Evolutionary conservation across 2,113 vertebrate species (phyloP).

Genomic region (Panthera uncia): DNA sequence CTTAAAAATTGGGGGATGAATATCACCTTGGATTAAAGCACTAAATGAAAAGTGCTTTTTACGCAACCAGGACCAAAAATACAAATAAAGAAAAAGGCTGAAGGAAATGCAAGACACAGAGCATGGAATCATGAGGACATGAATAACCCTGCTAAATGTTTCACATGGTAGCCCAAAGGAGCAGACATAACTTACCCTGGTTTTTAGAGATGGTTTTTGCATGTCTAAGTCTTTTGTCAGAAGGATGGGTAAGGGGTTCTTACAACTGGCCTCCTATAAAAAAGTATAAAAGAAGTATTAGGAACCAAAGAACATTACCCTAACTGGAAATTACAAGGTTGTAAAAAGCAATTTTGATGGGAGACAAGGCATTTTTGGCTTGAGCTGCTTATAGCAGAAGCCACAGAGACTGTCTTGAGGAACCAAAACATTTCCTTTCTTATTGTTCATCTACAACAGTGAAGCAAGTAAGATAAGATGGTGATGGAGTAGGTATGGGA

Average conservation of each 20-base stretch:
- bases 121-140: background rate
- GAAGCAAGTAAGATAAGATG: background rate
- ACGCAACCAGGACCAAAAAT: background rate
- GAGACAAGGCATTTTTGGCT: background rate
- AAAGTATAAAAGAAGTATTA: slow-evolving; percentile 6
- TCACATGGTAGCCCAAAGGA: background rate
- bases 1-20: background rate
- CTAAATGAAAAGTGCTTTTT: background rate
- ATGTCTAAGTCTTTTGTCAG: slow-evolving; percentile 23
- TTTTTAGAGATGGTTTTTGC: slow-evolving; percentile 13
- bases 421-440: background rate
- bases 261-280: slow-evolving; percentile 50
- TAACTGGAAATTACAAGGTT: background rate
- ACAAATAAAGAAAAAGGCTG: background rate
- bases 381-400: background rate
- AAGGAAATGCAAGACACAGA: background rate
- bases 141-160: background rate
- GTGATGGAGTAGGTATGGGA: background rate
- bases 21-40: background rate
- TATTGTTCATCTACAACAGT: background rate
- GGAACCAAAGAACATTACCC: background rate
- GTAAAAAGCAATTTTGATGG: background rate
- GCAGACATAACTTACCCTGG: background rate
- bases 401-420: background rate
- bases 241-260: slow-evolving; percentile 25